phyloP scores from a whole-genome alignment of 2,113 vertebrate genomes.

The Chamaetylas fuelleborni region DNA sequence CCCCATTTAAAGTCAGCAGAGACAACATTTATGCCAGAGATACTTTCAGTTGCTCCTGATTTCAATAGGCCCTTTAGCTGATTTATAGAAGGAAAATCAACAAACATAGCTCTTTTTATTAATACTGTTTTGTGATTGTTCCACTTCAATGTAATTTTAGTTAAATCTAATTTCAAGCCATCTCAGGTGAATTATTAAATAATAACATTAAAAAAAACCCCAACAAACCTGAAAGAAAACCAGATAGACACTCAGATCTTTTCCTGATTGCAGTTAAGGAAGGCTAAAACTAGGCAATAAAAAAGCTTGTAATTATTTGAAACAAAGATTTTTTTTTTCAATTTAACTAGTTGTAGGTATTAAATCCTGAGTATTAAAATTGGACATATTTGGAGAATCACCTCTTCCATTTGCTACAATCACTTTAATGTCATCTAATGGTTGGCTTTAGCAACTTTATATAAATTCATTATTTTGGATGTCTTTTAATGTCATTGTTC shows the following conservation, averaged over 20 bases:
- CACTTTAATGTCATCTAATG: background rate
- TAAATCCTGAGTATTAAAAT: background rate
- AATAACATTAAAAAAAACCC: background rate
- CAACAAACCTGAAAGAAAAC: background rate
- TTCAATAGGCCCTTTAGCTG: background rate
- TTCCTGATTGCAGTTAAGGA: background rate
- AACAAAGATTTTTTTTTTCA: background rate
- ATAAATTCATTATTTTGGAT: background rate
- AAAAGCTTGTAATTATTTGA: background rate
- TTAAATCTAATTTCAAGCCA: slow-evolving; percentile 28
- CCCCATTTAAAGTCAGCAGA: background rate
- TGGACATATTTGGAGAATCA: background rate
- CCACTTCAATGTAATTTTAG: slow-evolving; percentile 1
- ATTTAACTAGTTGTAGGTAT: background rate
- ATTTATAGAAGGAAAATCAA: background rate
- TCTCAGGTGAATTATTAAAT: slow-evolving; percentile 11
- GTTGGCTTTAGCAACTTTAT: background rate
- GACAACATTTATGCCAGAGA: background rate
- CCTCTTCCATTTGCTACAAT: background rate
- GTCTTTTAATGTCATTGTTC: background rate
- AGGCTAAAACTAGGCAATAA: background rate
- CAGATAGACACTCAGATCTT: background rate
- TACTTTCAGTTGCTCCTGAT: background rate
- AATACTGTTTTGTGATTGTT: background rate
- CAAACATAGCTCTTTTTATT: background rate